Evolutionary conservation across 2,113 vertebrate genomes (phyloP).

Genomic region (Crotalus viridis): DNA sequence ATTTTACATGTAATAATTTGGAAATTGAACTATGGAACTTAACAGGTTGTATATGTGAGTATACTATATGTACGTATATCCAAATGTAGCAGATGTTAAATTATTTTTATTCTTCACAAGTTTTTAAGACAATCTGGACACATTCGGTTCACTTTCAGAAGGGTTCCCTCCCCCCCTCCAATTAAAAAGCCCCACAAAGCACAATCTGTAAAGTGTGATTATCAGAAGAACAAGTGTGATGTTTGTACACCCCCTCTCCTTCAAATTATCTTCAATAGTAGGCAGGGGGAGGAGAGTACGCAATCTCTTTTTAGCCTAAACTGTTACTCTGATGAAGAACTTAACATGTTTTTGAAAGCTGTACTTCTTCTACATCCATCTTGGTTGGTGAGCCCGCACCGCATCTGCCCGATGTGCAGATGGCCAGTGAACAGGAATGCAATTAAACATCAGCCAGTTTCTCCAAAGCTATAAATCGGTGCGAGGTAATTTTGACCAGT

Average conservation of each 20-base stretch:
- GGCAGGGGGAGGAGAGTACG: not conserved
- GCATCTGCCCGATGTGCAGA: not conserved
- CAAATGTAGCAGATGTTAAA: not conserved
- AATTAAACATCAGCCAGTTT: not conserved
- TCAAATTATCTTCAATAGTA: not conserved
- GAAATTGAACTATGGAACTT: not conserved
- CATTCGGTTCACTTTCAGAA: not conserved
- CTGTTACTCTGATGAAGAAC: not conserved
- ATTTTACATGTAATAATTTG: not conserved
- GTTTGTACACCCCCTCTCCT: not conserved
- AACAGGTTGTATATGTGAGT: not conserved
- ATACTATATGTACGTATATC: not conserved
- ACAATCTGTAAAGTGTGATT: not conserved
- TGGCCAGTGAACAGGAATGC: not conserved
- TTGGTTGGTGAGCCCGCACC: too few species aligned
- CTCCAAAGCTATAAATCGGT: not conserved
- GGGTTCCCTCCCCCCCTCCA: not conserved
- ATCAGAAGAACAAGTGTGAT: not conserved
- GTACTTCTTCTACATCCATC: not conserved
- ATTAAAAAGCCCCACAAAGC: not conserved
- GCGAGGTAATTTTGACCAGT: not conserved
- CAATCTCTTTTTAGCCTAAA: not conserved
- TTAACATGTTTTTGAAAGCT: not conserved
- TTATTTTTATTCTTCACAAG: not conserved
- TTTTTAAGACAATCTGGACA: not conserved